These are phyloP conservation scores for Arenaria interpres DNA, from an alignment of 2,113 vertebrate genomes.

Conservation along the genomic window DNA sequence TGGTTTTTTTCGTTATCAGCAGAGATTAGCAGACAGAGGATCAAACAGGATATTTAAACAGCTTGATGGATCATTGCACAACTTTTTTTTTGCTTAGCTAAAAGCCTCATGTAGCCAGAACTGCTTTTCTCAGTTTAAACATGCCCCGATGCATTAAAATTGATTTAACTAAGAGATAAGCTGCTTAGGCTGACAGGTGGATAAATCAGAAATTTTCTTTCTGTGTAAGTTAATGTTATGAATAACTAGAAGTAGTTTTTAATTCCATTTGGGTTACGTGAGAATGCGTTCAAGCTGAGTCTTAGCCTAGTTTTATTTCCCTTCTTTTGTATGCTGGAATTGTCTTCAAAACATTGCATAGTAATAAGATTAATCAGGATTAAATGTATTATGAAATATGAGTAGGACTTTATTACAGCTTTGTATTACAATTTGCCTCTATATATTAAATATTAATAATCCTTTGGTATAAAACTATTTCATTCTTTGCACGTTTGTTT, in stretches of 20 bases:
- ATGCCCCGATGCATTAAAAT: not conserved
- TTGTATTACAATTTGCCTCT: constrained; percentile 15
- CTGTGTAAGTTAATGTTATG: not conserved
- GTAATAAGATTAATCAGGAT: not conserved
- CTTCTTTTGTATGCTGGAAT: not conserved
- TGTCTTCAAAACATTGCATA: not conserved
- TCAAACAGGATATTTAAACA: not conserved
- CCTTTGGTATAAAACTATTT: constrained; percentile 27
- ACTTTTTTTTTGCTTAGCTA: not conserved
- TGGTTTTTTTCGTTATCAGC: not conserved
- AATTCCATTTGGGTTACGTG: not conserved
- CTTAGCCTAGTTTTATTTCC: not conserved
- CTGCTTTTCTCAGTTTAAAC: not conserved
- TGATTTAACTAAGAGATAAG: not conserved
- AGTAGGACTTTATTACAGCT: not conserved
- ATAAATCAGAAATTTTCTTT: not conserved
- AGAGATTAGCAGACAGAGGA: not conserved
- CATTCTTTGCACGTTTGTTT: constrained; percentile 7
- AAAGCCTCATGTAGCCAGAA: not conserved
- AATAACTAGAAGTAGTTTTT: not conserved
- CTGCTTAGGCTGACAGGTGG: not conserved
- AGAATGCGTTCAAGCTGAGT: not conserved
- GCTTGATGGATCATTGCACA: not conserved
- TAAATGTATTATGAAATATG: not conserved
- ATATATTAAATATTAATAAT: not conserved